Base-by-base conservation (phyloP, 2,113 vertebrate species). In the Pterocles burchelli region DNA sequence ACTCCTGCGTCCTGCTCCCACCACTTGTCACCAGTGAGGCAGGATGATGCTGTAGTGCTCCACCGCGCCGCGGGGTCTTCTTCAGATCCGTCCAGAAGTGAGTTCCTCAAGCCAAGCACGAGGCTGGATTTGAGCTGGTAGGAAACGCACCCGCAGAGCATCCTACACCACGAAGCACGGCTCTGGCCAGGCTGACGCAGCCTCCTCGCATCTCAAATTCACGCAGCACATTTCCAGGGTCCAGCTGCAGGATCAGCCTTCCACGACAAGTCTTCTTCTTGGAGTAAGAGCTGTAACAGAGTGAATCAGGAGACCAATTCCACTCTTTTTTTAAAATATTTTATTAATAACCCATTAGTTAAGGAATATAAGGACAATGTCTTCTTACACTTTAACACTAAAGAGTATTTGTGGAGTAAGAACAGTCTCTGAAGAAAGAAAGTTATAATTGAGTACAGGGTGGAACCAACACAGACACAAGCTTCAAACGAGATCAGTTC, bases 291-390 rank as follows among this genome's bases (percentile, higher is more conserved):
- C 55, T 92, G 45, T 8, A 71, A 84, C 36, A 90, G 26, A 49
- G 26, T 70, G 28, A 89, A 75, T 1, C 3, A 2, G 34, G 61
- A 93, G 74, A 61, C 11, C 41, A 93, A 96, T 74, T 25, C 51
- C 83, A 65, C 36, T 51, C 13, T 70, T 84, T 91, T 95, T 82
- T 83, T 25, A 14, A 51, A 51, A 25, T 84, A 93, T 97, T 98
- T 98, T 98, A 98, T 97, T 98, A 97, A 96, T 95, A 94, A 97
- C 90, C 94, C 94, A 97, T 98, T 97, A 97, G 75, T 95, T 95
- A 91, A 96, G 90, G 96, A 96, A 97, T 98, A 98, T 94, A 98
- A 96, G 96, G 97, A 97, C 96, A 95, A 97, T 67, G 93, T 96
- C 78, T 92, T 96, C 96, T 97, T 97, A 94, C 95, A 94, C 88